Evolutionary conservation across 2,113 vertebrate species (phyloP).

Genomic region (Atrichornis clamosus): DNA sequence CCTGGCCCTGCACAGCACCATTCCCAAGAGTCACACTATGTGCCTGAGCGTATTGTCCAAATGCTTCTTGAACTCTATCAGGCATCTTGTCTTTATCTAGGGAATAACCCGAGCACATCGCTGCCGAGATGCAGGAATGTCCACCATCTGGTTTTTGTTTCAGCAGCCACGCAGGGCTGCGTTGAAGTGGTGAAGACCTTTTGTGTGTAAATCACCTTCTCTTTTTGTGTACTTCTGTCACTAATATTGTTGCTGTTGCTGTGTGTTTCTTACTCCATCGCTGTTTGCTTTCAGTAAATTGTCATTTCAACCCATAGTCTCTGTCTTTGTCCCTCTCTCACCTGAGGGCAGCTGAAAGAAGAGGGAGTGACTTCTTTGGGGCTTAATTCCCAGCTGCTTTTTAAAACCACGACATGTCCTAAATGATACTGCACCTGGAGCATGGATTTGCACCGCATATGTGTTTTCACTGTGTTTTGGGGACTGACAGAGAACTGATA

Average conservation of each 20-base stretch:
- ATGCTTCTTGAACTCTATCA: not conserved
- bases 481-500: not conserved
- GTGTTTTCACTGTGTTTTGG: not conserved
- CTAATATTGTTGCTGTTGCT: not conserved
- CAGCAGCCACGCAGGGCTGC: accelerated
- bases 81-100: not conserved
- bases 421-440: not conserved
- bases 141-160: not conserved
- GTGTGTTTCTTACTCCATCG: accelerated
- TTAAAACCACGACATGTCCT: not conserved
- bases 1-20: not conserved
- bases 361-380: not conserved
- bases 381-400: not conserved
- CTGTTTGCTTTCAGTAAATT: not conserved
- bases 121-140: not conserved
- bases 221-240: not conserved
- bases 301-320: not conserved
- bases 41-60: not conserved
- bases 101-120: accelerated
- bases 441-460: accelerated
- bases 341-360: not conserved
- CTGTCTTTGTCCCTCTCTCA: not conserved
- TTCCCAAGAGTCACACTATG: not conserved
- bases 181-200: not conserved
- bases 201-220: not conserved